Conservation (phyloP, 64 coral and sea anemone genomes). For the Montipora cactus region DNA sequence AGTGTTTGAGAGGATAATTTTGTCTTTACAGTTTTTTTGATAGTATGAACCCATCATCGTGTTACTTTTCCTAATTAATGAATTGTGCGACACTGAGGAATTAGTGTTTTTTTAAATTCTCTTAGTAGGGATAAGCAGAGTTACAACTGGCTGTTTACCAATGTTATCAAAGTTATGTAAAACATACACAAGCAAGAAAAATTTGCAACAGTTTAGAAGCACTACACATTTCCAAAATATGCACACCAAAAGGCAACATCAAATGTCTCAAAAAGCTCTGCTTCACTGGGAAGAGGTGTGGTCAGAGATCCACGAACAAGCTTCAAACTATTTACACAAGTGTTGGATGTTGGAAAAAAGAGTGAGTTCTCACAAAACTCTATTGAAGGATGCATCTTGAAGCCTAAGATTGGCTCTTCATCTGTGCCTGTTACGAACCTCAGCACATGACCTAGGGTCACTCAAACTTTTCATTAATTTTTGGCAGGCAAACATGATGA, state of each 20-base stretch:
- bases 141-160: slow-evolving; percentile 5
- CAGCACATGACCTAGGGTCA: too few relatives aligned
- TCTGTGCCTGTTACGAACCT: too few relatives aligned
- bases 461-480: too few relatives aligned
- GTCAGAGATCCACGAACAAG: too few relatives aligned
- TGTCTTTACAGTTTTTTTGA: background rate
- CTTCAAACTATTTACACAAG: too few relatives aligned
- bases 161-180: background rate
- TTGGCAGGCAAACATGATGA: too few relatives aligned
- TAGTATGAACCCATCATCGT: background rate
- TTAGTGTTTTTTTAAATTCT: background rate
- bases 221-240: background rate
- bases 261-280: too few relatives aligned
- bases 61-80: background rate
- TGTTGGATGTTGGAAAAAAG: too few relatives aligned
- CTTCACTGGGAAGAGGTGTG: too few relatives aligned
- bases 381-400: too few relatives aligned
- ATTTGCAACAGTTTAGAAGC: background rate
- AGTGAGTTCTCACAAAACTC: too few relatives aligned
- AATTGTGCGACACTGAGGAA: background rate
- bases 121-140: slow-evolving; percentile 3
- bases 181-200: background rate
- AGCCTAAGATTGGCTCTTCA: too few relatives aligned
- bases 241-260: background rate
- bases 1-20: background rate